These are phyloP conservation scores for Myanophis thanlyinensis DNA, from an alignment of 2,113 vertebrate species.

Conservation along the genomic window DNA sequence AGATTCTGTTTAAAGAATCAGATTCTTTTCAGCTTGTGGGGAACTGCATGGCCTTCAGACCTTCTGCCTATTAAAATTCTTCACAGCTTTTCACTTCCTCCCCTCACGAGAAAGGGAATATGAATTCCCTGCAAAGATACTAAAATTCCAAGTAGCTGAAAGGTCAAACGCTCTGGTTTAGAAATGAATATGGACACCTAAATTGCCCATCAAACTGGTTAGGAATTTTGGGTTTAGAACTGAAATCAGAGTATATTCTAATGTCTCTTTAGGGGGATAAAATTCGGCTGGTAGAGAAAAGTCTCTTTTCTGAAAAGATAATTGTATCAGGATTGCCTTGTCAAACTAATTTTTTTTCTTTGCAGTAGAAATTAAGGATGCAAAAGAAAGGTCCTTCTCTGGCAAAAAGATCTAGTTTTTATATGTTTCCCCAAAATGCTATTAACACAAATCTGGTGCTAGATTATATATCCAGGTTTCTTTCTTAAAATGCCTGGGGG, in stretches of 20 bases:
- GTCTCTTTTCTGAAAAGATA: not conserved
- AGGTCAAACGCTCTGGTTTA: slow-evolving; percentile 6
- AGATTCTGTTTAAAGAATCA: not conserved
- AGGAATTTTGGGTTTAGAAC: not conserved
- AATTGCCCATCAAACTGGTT: not conserved
- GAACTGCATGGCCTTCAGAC: not conserved
- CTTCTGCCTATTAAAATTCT: slow-evolving; percentile 16
- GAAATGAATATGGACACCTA: not conserved
- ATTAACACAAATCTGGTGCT: not conserved
- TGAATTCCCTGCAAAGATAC: not conserved
- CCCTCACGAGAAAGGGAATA: not conserved
- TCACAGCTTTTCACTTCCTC: slow-evolving; percentile 22
- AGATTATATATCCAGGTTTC: not conserved
- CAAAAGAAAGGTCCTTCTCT: not conserved
- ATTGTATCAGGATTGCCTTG: not conserved
- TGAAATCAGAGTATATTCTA: slow-evolving; percentile 16
- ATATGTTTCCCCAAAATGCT: not conserved
- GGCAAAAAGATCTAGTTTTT: not conserved
- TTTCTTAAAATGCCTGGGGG: not conserved
- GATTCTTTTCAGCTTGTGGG: not conserved
- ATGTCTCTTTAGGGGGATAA: not conserved
- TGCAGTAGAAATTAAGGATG: not conserved
- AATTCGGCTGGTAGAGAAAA: not conserved
- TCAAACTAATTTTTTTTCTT: not conserved
- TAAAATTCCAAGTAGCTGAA: slow-evolving; percentile 15